Conservation (phyloP, 2,797 vertebrate genomes). For the Pseudocheirus occidentalis region DNA sequence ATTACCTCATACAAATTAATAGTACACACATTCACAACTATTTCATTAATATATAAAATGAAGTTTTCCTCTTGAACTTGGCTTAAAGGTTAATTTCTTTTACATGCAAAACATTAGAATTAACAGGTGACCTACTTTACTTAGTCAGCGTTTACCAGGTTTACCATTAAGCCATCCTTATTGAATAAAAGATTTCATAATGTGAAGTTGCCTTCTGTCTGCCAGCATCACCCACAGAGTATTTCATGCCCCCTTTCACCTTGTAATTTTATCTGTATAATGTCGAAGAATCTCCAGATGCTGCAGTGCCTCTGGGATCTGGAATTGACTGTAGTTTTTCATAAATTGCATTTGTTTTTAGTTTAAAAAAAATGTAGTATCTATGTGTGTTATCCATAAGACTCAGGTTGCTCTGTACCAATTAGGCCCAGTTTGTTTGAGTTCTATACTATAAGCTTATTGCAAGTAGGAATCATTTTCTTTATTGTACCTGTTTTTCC, state of each 20-base stretch:
- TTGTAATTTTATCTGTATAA: not conserved
- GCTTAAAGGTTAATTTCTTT: not conserved
- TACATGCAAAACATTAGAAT: slow-evolving; percentile 32
- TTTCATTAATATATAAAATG: not conserved
- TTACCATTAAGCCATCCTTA: not conserved
- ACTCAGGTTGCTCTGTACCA: not conserved
- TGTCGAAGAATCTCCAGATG: not conserved
- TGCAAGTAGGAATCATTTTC: not conserved
- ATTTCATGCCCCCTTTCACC: not conserved
- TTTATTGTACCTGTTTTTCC: not conserved
- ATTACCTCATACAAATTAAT: not conserved
- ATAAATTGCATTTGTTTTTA: not conserved
- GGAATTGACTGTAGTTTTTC: not conserved
- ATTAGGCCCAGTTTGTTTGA: not conserved
- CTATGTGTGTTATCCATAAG: not conserved
- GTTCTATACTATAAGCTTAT: not conserved
- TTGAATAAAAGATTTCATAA: not conserved
- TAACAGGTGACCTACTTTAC: slow-evolving; percentile 7
- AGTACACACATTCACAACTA: not conserved
- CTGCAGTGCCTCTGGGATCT: not conserved
- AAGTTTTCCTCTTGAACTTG: slow-evolving; percentile 6
- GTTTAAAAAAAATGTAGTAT: not conserved
- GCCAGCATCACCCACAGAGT: not conserved
- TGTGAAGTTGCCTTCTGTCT: not conserved
- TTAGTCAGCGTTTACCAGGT: not conserved